phyloP scores from a whole-genome alignment of 2,888 invertebrate species.

The Pterobdella sp. region DNA sequence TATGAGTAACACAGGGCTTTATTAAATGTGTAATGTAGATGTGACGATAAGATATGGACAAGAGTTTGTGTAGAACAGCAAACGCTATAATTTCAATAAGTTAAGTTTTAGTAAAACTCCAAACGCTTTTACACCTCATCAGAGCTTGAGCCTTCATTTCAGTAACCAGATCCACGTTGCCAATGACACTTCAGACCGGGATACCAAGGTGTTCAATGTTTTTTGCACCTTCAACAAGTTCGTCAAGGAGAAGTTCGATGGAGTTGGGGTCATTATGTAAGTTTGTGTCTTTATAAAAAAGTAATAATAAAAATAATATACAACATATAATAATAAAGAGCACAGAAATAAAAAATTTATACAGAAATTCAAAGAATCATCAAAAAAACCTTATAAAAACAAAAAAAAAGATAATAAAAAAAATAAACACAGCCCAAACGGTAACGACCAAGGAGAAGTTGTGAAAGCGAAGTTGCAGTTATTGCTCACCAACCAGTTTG shows the following conservation, averaged over 20 bases:
- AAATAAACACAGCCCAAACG: constrained; percentile 22
- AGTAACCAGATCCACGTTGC: constrained; percentile 4
- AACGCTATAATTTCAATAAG: too few relatives aligned
- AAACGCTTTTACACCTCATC: not conserved
- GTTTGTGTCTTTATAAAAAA: not conserved
- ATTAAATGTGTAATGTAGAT: too few relatives aligned
- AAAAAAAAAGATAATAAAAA: too few relatives aligned
- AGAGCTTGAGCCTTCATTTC: not conserved
- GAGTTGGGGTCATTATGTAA: constrained; percentile 32
- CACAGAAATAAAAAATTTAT: too few relatives aligned
- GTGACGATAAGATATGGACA: too few relatives aligned
- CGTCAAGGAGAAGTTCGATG: constrained; percentile 27
- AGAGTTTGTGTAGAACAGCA: too few relatives aligned
- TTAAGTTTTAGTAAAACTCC: not conserved
- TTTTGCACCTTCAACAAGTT: constrained; percentile 31
- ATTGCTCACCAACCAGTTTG: not conserved
- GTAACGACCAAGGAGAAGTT: constrained; percentile 28
- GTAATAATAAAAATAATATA: not conserved
- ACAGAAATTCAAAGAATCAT: too few relatives aligned
- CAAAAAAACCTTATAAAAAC: too few relatives aligned
- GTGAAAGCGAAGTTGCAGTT: constrained; percentile 26
- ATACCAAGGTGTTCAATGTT: constrained; percentile 31
- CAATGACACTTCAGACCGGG: too few relatives aligned
- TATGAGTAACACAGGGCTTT: too few relatives aligned
- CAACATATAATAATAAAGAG: too few relatives aligned